A percentile compares a stretch with the other conserved stretches of the same genome.
phyloP scores from a whole-genome alignment of 1,140 invertebrate genomes.

The Hermetia illucens region DNA sequence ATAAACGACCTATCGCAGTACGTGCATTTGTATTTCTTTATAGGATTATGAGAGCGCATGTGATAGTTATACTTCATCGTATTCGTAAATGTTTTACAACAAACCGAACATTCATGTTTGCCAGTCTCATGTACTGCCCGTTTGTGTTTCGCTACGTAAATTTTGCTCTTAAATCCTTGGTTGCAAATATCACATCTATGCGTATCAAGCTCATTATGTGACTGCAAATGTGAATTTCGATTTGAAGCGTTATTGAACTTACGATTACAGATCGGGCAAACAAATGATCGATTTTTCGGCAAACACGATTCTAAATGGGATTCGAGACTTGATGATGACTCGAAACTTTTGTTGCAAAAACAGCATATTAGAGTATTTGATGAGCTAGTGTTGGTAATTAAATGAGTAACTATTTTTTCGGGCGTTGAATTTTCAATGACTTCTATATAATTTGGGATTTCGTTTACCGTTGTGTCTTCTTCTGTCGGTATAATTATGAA shows the following conservation, averaged over 20 bases:
- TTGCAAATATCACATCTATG: background rate
- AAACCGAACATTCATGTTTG: background rate
- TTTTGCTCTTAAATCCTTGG: constrained; percentile 2
- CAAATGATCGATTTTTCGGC: background rate
- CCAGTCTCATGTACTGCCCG: background rate
- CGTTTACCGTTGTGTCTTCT: background rate
- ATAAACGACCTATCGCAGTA: constrained; percentile 5
- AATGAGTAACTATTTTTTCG: background rate
- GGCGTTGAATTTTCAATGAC: background rate
- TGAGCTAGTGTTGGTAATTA: background rate
- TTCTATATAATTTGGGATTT: background rate
- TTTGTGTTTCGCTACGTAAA: constrained; percentile 1
- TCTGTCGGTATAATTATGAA: no score
- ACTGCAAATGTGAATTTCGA: constrained; percentile 1
- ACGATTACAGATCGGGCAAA: background rate
- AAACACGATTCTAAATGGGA: background rate
- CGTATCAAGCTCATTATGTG: background rate
- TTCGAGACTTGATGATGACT: background rate
- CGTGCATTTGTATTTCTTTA: constrained; percentile 3
- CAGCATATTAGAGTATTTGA: background rate
- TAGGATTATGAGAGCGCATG: background rate
- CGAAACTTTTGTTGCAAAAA: background rate
- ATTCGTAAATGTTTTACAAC: background rate
- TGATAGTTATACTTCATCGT: background rate
- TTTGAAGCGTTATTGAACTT: constrained; percentile 2